These are phyloP conservation scores for Drosophila busckii DNA, from an alignment of 1,140 invertebrate genomes.

Conservation along the genomic window DNA sequence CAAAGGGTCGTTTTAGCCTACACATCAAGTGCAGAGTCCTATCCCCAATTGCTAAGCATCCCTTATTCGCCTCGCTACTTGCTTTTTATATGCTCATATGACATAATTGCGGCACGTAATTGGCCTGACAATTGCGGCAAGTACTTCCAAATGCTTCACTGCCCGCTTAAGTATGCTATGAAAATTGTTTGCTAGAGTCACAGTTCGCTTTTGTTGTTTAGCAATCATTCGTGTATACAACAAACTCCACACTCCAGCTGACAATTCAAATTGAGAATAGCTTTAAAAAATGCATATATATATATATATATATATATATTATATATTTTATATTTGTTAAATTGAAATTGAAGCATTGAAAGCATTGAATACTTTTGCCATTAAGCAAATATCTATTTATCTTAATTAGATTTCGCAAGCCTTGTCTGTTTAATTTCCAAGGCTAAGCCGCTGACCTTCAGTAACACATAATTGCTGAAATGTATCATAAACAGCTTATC, in stretches of 20 bases:
- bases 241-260: neutral
- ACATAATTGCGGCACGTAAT: slow-evolving; percentile 67
- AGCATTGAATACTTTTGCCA: too few species aligned
- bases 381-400: too few species aligned
- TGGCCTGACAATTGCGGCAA: slow-evolving; percentile 71
- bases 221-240: too few species aligned
- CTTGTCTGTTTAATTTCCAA: too few species aligned
- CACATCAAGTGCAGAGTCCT: slow-evolving; percentile 21
- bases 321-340: too few species aligned
- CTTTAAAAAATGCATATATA: slow-evolving; percentile 5
- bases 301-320: too few species aligned
- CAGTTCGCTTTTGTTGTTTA: too few species aligned
- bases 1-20: slow-evolving; percentile 36
- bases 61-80: slow-evolving; percentile 14
- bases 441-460: too few species aligned
- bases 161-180: slow-evolving; percentile 64
- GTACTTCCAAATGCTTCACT: slow-evolving; percentile 55
- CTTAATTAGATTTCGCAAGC: too few species aligned
- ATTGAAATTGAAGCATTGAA: too few species aligned
- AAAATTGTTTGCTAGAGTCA: slow-evolving; percentile 29
- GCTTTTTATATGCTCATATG: slow-evolving; percentile 66
- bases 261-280: slow-evolving; percentile 1
- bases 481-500: slow-evolving; percentile 22
- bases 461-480: slow-evolving; percentile 27
- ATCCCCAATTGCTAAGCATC: neutral